A percentile compares a stretch with the other conserved stretches of the same genome.
Evolutionary conservation across 1,140 invertebrate genomes (phyloP).

Genomic region (Vanessa atalanta): DNA sequence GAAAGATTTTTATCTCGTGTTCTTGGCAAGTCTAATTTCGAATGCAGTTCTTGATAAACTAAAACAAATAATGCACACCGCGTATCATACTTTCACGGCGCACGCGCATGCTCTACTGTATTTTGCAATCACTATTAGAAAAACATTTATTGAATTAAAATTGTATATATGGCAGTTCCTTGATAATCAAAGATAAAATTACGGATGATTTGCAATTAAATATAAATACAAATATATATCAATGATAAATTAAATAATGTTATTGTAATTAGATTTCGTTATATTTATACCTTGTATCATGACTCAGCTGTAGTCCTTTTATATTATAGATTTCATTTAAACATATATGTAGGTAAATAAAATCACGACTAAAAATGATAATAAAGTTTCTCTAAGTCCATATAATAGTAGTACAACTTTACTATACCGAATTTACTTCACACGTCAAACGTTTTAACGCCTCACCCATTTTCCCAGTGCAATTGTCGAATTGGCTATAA

Average conservation of each 20-base stretch:
- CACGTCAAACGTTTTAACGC: background rate
- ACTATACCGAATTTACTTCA: too few species aligned
- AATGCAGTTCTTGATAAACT: conserved; percentile 21
- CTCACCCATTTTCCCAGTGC: conserved; percentile 14
- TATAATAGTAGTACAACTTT: too few species aligned
- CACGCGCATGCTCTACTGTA: conserved; percentile 45
- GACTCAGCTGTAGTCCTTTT: too few species aligned
- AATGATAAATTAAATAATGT: too few species aligned
- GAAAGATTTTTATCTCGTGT: background rate
- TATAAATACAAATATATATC: too few species aligned
- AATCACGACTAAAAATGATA: too few species aligned
- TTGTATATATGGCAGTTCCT: background rate
- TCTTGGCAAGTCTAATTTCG: conserved; percentile 2
- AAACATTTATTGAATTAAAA: background rate
- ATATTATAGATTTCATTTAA: too few species aligned
- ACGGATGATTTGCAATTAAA: too few species aligned
- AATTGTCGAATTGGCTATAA: conserved; percentile 20
- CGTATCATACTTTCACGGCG: conserved; percentile 59
- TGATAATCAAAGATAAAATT: background rate
- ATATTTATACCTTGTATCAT: too few species aligned
- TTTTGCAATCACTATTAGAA: conserved; percentile 40
- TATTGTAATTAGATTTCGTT: too few species aligned
- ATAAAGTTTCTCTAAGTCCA: too few species aligned
- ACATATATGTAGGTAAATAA: too few species aligned
- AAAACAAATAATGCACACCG: conserved; percentile 46